Evolutionary conservation across 1,140 invertebrate genomes (phyloP), one percentile per base, ranked within the genome.

Genomic region (Drosophila equinoxialis): DNA sequence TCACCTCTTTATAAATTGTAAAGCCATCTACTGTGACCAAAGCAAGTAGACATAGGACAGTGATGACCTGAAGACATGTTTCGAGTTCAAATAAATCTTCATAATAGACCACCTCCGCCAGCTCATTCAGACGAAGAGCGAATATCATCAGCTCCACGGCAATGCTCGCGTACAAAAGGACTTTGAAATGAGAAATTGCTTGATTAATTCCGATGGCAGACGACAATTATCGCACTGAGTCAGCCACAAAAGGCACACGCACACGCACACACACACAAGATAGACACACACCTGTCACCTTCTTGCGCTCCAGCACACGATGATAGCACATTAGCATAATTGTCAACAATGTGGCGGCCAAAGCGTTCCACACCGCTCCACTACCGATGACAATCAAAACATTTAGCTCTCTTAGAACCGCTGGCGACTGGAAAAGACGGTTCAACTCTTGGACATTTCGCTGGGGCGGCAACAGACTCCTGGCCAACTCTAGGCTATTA

Each of bases 1-100:
- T 71, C 20, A 92, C 91, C 81, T 92, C 86, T 57, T 90, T 91
- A 30, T 92, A 92, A 26, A 92, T 75, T 5, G 91, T 90, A 57
- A 72, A 86, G 1, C 77, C 90, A 62, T 92, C 91, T 39, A 83
- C 26, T 4, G 39, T 8, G 5, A 74, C 77, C 69, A 92, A 67
- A 5, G 58, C 30, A 23, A 91, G 55, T 55, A 91, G 62, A 37
- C 84, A 69, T 1, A 87, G 6, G 6, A 63, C 79, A 2, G 78
- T 70, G 10, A 70, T 54, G 26, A 61, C 60, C 41, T 81, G 66
- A 26, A 92, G 71, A 63, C 82, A 68, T 1, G 77, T 67, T 64
- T 91, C 90, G 11, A 92, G 67, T 62, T 90, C 81, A 11, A 81
- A 64, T 11, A 87, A 42, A 55, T 79, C 78, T 57, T 90, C 83